Percentiles rank a stretch among this genome's conserved stretches.
Evolutionary conservation across 92 coral and sea anemone species (phyloP).

Genomic region (Epizoanthus ramosus): DNA sequence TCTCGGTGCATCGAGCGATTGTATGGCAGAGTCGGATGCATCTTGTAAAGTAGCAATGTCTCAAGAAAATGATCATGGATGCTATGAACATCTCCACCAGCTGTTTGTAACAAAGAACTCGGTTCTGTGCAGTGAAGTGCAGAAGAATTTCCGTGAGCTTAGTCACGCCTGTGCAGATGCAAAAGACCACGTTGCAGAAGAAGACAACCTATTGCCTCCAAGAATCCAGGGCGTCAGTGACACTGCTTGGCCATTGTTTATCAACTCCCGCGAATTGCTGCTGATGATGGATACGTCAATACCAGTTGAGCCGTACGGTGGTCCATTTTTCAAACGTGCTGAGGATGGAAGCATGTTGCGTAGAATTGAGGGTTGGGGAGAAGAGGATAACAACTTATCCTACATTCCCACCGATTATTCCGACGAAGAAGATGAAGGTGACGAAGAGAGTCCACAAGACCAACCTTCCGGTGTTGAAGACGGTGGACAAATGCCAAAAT

Average conservation of each 20-base stretch:
- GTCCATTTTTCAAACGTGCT: constrained; percentile 74
- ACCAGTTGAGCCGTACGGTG: constrained; percentile 60
- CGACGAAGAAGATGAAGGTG: constrained; percentile 72
- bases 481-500: constrained; percentile 10
- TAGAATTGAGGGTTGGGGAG: constrained; percentile 92
- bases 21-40: background rate
- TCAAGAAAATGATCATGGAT: constrained; percentile 3
- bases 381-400: constrained; percentile 78
- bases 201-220: constrained; percentile 65
- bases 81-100: constrained; percentile 89
- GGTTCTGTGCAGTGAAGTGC: constrained; percentile 92
- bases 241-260: constrained; percentile 89
- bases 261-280: constrained; percentile 85
- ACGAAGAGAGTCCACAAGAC: constrained; percentile 57
- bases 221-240: constrained; percentile 76
- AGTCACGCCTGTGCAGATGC: constrained; percentile 83
- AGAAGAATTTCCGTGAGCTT: constrained; percentile 88
- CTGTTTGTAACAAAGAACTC: constrained; percentile 94
- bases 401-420: constrained; percentile 71
- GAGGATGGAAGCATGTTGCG: constrained; percentile 79
- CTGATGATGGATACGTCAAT: constrained; percentile 93
- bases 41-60: constrained; percentile 3
- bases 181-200: constrained; percentile 39
- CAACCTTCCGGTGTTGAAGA: constrained; percentile 43
- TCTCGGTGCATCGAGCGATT: background rate